Evolutionary conservation across 2,113 vertebrate genomes (phyloP).

Genomic region (Erinaceus europaeus): DNA sequence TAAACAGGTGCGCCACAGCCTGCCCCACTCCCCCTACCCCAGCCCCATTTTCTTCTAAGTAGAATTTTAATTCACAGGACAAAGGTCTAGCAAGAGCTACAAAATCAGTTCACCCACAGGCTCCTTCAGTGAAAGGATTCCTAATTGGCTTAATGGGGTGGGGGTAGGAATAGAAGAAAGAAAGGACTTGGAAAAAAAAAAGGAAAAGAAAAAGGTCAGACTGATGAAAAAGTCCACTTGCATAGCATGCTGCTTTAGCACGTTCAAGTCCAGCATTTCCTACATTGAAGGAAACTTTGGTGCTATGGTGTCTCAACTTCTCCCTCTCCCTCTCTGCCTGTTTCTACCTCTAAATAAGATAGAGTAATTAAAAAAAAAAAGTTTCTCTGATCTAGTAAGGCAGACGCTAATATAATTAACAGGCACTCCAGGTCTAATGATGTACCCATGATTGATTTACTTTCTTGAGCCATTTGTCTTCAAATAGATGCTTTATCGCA

Average conservation of each 20-base stretch:
- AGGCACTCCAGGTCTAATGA: neutral
- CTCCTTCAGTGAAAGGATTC: no score
- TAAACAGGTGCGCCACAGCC: no score
- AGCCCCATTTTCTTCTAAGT: neutral
- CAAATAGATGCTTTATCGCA: neutral
- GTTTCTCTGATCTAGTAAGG: no score
- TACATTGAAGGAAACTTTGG: no score
- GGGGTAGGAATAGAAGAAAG: fast-evolving
- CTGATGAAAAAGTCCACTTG: no score
- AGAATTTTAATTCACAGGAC: neutral
- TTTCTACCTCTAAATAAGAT: no score
- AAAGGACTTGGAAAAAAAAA: no score
- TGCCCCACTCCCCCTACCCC: no score
- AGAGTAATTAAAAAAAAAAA: no score
- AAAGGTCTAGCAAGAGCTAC: neutral
- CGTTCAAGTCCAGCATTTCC: no score
- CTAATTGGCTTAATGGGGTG: neutral
- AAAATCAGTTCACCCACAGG: neutral
- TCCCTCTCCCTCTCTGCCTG: neutral
- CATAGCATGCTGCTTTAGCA: no score
- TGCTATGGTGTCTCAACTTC: neutral
- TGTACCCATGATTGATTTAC: neutral
- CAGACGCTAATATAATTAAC: neutral
- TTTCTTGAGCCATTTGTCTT: neutral
- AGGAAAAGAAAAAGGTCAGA: no score